Conservation (phyloP, 2,113 vertebrate genomes). For the Hipposideros armiger region DNA sequence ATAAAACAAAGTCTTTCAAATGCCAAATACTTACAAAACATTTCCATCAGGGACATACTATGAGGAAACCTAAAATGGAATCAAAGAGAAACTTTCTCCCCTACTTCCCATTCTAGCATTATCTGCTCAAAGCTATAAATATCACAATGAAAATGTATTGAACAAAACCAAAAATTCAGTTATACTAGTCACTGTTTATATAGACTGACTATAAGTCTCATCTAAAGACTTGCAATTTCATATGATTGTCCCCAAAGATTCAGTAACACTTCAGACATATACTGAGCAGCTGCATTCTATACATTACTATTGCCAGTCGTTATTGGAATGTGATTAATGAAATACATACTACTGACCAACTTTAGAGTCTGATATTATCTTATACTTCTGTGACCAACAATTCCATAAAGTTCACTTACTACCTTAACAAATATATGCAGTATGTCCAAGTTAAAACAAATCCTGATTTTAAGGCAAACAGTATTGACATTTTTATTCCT, state of each 20-base stretch:
- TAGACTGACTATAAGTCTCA: neutral
- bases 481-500: conserved; percentile 19
- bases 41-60: conserved; percentile 5
- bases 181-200: neutral
- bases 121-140: neutral
- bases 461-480: neutral
- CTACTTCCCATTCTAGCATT: neutral
- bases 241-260: neutral
- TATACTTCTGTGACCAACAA: neutral
- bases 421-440: neutral
- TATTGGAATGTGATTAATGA: neutral
- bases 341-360: neutral
- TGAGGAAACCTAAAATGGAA: conserved; percentile 10
- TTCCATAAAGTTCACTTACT: conserved; percentile 35
- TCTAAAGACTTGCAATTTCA: neutral
- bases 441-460: conserved; percentile 2
- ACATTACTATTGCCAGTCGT: neutral
- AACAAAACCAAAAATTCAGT: neutral
- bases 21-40: neutral
- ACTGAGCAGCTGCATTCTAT: neutral
- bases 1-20: neutral
- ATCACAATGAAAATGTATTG: neutral
- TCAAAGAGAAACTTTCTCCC: neutral
- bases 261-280: neutral
- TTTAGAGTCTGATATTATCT: neutral